A percentile compares a stretch with the other conserved stretches of the same genome.
Evolutionary conservation across 2,113 vertebrate species (phyloP).

Genomic region (Hydrochoerus hydrochaeris): DNA sequence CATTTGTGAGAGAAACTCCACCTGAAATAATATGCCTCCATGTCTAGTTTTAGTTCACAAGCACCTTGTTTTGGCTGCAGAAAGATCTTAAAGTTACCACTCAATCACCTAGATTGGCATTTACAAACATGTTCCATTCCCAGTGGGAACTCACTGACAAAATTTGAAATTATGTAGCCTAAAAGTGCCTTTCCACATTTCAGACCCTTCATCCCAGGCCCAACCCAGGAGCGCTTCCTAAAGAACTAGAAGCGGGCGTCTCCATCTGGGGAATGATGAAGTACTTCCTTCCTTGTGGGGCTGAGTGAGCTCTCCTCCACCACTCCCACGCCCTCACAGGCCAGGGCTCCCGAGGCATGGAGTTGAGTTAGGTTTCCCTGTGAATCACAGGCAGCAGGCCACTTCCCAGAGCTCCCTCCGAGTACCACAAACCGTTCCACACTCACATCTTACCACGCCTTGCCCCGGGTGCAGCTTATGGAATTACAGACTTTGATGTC

Average conservation of each 20-base stretch:
- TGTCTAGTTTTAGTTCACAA: background rate
- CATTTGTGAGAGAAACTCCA: background rate
- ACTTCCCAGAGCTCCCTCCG: background rate
- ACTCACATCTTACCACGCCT: background rate
- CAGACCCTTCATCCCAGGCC: background rate
- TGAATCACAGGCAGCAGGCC: background rate
- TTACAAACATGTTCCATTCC: background rate
- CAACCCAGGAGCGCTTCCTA: constrained; percentile 22
- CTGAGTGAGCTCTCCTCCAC: background rate
- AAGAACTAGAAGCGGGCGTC: background rate
- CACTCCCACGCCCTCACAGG: constrained; percentile 56
- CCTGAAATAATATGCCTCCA: background rate
- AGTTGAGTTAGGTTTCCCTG: background rate
- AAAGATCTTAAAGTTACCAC: background rate
- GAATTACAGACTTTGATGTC: background rate
- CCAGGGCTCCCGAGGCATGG: constrained; percentile 25
- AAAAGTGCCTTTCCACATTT: background rate
- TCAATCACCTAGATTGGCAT: background rate
- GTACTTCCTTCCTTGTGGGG: constrained; percentile 58
- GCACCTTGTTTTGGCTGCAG: background rate
- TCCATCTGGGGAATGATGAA: constrained; percentile 23
- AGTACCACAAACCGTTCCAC: background rate
- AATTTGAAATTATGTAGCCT: background rate
- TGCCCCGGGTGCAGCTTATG: background rate
- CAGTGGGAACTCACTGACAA: background rate